Evolutionary conservation across 2,888 invertebrate species (phyloP).

Genomic region (Machimus atricapillus): DNA sequence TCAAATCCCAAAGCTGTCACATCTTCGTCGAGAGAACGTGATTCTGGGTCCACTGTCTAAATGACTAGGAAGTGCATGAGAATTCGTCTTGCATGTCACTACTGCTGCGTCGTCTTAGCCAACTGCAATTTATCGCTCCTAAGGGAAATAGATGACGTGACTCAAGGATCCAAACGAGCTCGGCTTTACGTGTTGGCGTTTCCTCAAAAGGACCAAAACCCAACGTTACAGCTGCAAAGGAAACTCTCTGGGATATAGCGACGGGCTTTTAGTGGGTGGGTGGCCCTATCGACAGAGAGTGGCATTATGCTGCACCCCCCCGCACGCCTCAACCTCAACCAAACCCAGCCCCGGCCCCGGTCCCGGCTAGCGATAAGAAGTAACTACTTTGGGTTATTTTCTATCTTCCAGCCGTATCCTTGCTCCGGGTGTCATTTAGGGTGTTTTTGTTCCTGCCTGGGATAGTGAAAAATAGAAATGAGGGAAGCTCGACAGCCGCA

Average conservation of each 20-base stretch:
- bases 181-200: conserved; percentile 45
- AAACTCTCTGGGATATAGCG: not conserved
- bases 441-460: conserved; percentile 32
- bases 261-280: conserved; percentile 14
- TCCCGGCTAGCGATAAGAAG: conserved; percentile 8
- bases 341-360: not conserved
- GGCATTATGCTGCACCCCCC: not conserved
- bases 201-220: conserved; percentile 32
- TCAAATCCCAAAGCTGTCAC: conserved; percentile 40
- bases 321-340: not conserved
- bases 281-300: conserved; percentile 18
- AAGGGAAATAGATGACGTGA: conserved; percentile 47
- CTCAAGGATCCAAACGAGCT: conserved; percentile 46
- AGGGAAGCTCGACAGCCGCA: conserved; percentile 23
- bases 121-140: conserved; percentile 47
- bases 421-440: conserved; percentile 30
- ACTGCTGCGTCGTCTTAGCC: conserved; percentile 44
- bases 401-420: conserved; percentile 21
- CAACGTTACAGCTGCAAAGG: not conserved
- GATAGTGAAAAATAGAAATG: conserved; percentile 38
- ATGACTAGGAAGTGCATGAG: conserved; percentile 39
- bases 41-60: conserved; percentile 28
- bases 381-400: conserved; percentile 33
- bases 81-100: conserved; percentile 37
- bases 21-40: conserved; percentile 36